Percentiles rank a stretch among this genome's conserved stretches.
Evolutionary conservation across 2,113 vertebrate species (phyloP).

Genomic region (Choloepus hoffmanni): DNA sequence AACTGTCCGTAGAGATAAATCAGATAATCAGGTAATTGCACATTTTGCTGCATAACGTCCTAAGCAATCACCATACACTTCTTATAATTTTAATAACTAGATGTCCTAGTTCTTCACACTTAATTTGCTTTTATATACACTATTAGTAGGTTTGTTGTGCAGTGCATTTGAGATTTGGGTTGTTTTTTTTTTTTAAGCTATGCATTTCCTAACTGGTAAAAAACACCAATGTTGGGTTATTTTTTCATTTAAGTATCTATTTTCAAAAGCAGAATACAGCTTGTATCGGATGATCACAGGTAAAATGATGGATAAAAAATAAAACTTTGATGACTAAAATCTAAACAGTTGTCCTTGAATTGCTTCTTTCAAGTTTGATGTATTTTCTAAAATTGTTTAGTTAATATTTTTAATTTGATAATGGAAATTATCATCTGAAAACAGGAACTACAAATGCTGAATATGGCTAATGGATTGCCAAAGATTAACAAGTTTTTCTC

Average conservation of each 20-base stretch:
- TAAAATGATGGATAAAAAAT: slow-evolving; percentile 4
- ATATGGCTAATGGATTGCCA: neutral
- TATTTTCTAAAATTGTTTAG: neutral
- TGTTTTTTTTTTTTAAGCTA: neutral
- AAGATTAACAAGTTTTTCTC: neutral
- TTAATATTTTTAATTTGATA: slow-evolving; percentile 33
- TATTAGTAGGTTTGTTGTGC: neutral
- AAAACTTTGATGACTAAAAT: neutral
- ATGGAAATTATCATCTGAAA: neutral
- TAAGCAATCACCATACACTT: slow-evolving; percentile 17
- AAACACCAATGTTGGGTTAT: neutral
- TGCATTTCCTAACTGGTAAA: neutral
- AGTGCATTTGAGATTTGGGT: neutral
- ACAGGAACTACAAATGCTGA: neutral
- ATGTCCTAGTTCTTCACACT: neutral
- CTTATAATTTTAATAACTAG: slow-evolving; percentile 24
- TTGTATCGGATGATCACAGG: neutral
- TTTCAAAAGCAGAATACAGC: slow-evolving; percentile 33
- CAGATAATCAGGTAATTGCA: neutral
- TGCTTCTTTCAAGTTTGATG: neutral
- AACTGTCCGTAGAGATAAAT: neutral
- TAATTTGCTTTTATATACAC: neutral
- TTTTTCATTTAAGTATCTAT: slow-evolving; percentile 55
- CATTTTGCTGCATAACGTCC: neutral
- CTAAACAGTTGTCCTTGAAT: neutral